Percentiles rank a stretch among this genome's conserved stretches.
These are phyloP conservation scores for Dasypolia templi DNA, from an alignment of 2,888 invertebrate genomes.

Conservation along the genomic window DNA sequence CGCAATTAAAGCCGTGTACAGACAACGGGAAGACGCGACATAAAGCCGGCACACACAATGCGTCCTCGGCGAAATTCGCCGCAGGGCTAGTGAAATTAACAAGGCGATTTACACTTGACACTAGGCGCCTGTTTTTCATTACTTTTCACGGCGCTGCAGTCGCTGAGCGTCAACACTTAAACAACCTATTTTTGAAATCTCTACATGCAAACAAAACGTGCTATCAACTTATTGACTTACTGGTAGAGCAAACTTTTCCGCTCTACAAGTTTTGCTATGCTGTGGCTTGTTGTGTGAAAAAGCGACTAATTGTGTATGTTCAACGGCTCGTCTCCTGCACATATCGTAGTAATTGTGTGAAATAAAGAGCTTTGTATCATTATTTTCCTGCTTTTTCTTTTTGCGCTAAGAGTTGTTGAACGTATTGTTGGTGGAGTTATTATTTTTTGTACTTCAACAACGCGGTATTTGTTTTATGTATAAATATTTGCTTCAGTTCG, in stretches of 20 bases:
- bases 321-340: conserved; percentile 77
- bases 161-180: conserved; percentile 73
- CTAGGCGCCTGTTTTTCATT: conserved; percentile 87
- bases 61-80: conserved; percentile 90
- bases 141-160: conserved; percentile 80
- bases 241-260: conserved; percentile 52
- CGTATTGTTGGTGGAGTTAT: conserved; percentile 64
- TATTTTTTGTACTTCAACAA: conserved; percentile 53
- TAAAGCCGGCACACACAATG: conserved; percentile 90
- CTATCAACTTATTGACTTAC: conserved; percentile 54
- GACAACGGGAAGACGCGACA: conserved; percentile 90
- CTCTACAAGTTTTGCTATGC: conserved; percentile 64
- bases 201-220: conserved; percentile 66
- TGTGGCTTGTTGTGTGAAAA: conserved; percentile 72
- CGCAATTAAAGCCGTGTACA: conserved; percentile 90
- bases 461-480: conserved; percentile 21
- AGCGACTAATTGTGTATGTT: conserved; percentile 74
- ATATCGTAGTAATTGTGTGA: conserved; percentile 87
- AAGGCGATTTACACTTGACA: conserved; percentile 91
- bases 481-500: conserved; percentile 5
- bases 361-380: conserved; percentile 87
- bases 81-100: conserved; percentile 90
- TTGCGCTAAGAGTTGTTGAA: conserved; percentile 63
- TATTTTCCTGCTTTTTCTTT: conserved; percentile 79
- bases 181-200: conserved; percentile 73